These are phyloP conservation scores for Lutraria lutraria DNA, from an alignment of 2,888 invertebrate genomes.

Conservation along the genomic window DNA sequence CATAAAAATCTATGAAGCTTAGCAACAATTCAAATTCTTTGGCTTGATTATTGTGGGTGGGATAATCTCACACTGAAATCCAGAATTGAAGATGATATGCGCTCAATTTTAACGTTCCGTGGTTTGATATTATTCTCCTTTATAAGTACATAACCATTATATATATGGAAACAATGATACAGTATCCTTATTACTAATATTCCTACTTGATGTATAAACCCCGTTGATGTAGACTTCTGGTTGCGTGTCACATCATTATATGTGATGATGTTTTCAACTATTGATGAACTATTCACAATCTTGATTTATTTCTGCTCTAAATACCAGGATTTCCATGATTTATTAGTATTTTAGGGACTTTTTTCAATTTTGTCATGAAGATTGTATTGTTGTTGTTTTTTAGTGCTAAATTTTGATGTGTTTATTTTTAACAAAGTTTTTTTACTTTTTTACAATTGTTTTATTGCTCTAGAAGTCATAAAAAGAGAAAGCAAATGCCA, in stretches of 20 bases:
- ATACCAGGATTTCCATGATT: not conserved
- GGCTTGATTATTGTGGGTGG: no score
- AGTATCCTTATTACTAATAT: no score
- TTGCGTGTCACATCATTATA: not conserved
- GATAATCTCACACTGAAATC: no score
- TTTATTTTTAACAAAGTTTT: not conserved
- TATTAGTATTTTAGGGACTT: not conserved
- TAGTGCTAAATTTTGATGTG: not conserved
- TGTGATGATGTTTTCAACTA: not conserved
- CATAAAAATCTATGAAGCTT: no score
- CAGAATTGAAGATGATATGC: no score
- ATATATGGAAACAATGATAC: no score
- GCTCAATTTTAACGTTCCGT: no score
- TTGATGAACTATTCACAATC: slow-evolving; percentile 7
- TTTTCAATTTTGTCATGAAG: not conserved
- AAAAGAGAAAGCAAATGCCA: no score
- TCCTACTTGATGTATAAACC: not conserved
- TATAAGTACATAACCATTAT: no score
- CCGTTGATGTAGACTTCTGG: not conserved
- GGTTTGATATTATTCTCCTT: no score
- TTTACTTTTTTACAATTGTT: not conserved
- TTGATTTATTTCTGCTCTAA: slow-evolving; percentile 9
- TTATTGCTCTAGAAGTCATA: no score
- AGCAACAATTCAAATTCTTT: no score
- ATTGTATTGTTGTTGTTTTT: not conserved